Base-by-base conservation (phyloP, 2,888 invertebrate species). In the Tinea semifulvella region DNA sequence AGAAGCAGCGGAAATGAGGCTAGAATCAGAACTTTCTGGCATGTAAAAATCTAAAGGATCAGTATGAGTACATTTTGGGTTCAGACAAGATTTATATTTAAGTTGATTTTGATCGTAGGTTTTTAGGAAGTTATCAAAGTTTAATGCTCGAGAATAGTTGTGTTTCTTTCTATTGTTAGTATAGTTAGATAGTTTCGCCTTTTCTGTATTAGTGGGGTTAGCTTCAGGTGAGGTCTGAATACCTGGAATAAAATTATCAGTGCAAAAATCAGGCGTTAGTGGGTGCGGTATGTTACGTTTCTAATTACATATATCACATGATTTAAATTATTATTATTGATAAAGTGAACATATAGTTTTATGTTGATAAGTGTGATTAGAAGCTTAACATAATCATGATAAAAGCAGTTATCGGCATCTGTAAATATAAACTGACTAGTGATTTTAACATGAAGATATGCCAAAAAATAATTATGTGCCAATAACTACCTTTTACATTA, bases 1-100 rank as follows among this genome's bases (percentile, higher is more conserved):
- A 0, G 80, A 80, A 1, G 72, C 62, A 14, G 79, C 67, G 0
- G 80, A 79, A 20, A 57, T 56, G 1, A 76, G 49, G 46, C 79
- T 80, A 4, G n/a, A n/a, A n/a, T 18, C 5, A 2, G 31, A 3
- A 13, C 31, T 31, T 11, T 7, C 5, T 2, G 2, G 13, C 13
- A 14, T 2, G 7, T 2, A 11, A 2, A 4, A 31, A 31, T 31
- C 31, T 13, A 11, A 2, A 2, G 3, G 3, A 11, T 35, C 35
- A 11, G 35, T 14, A 3, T 35, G 35, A 10, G 74, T 79, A 53
- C 77, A 77, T 55, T 73, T 79, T 0, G 75, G 74, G 8, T 55
- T 54, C 43, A 39, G 3, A n/a, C n/a, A n/a, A n/a, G n/a, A n/a
- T 26, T 26, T 26, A 26, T 6, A 3, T n/a, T 26, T 26, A n/a